Evolutionary conservation across 2,888 invertebrate genomes (phyloP), one percentile per base, ranked within the genome.

Genomic region (Leptinotarsa rubiginosa): DNA sequence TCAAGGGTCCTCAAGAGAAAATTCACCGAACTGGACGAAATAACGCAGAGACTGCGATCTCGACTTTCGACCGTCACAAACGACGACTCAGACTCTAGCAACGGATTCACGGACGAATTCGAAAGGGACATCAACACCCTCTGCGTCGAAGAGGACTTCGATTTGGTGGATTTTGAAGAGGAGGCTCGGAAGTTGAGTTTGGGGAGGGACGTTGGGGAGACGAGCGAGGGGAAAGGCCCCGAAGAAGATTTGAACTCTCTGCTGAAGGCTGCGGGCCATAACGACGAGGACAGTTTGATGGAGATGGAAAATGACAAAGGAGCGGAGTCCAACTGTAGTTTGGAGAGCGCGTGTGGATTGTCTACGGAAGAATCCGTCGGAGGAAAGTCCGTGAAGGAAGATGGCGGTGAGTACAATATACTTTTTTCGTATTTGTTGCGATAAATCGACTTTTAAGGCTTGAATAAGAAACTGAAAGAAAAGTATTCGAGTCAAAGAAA

Each of bases 1-100:
- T 88, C 88, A 49, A 86, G 89, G 75, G 88, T 89, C 50, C 87
- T 89, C 56, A 92, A 92, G 81, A 88, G 92, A 74, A 92, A 92
- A 86, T 90, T 92, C 77, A 89, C 89, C 0, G 92, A 92, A 84
- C 82, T 92, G 49, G 91, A 92, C 81, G 91, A 91, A 84, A 92
- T 92, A 65, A 92, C 92, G 1, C 89, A 91, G 83, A 88, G 92
- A 72, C 20, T 92, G 74, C 88, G 90, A 72, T 88, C 89, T 7
- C 88, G 92, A 18, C 85, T 92, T 50, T 89, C 89, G 31, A 90
- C 91, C 80, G 91, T 92, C 0, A 92, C 92, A 0, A 89, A 89
- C 20, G 89, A 88, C 20, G 89, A 88, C 5, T 89, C 90, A 67
- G 89, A 89, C 50, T 86, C 82, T 4, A 85, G 84, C 16, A 86